phyloP scores from a whole-genome alignment of 2,888 invertebrate genomes.

The Malthinus flaveolus region DNA sequence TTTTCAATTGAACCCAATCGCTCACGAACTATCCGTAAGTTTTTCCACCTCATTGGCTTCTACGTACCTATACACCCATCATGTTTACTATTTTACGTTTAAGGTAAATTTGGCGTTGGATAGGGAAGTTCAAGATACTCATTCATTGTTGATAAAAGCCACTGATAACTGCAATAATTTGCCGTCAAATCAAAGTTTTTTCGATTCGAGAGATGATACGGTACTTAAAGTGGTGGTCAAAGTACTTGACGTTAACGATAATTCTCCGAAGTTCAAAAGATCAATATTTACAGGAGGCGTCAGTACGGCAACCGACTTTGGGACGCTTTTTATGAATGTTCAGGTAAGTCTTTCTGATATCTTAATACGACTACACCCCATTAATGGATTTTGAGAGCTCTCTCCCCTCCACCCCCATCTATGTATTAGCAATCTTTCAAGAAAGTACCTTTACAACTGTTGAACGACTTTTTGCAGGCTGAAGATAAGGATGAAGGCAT shows the following conservation, averaged over 20 bases:
- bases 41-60: neutral
- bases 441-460: too few relatives aligned
- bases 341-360: too few relatives aligned
- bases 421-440: too few relatives aligned
- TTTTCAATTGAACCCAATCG: slow-evolving; percentile 72
- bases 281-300: slow-evolving; percentile 91
- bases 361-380: too few relatives aligned
- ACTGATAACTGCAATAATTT: slow-evolving; percentile 76
- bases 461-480: slow-evolving; percentile 59
- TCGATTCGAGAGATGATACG: slow-evolving; percentile 67
- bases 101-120: slow-evolving; percentile 69
- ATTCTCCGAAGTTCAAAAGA: slow-evolving; percentile 80
- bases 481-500: slow-evolving; percentile 73
- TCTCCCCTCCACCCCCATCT: too few relatives aligned
- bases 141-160: slow-evolving; percentile 76
- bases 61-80: neutral
- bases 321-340: slow-evolving; percentile 81
- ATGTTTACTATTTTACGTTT: slow-evolving; percentile 5
- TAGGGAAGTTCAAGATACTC: slow-evolving; percentile 69
- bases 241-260: slow-evolving; percentile 89
- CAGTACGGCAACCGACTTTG: slow-evolving; percentile 91
- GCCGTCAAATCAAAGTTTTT: slow-evolving; percentile 61
- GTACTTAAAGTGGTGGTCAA: slow-evolving; percentile 69
- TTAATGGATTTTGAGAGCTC: too few relatives aligned
- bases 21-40: slow-evolving; percentile 70